Conservation (phyloP, 2,113 vertebrate genomes). For the Monopterus albus region DNA sequence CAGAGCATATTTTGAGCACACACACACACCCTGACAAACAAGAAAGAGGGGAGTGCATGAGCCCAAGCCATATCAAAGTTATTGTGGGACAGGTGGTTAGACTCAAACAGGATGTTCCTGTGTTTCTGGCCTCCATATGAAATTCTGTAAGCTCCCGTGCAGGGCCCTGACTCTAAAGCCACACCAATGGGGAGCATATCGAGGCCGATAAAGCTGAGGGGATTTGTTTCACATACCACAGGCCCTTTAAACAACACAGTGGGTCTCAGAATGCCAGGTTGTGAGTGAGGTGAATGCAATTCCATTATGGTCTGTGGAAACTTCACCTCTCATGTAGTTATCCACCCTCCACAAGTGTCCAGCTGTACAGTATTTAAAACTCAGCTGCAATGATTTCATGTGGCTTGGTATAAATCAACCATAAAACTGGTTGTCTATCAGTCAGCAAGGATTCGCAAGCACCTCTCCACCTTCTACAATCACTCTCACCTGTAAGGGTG, state of each 20-base stretch:
- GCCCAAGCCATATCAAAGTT: constrained; percentile 70
- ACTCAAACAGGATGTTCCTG: constrained; percentile 81
- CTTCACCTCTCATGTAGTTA: constrained; percentile 18
- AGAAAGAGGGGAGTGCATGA: constrained; percentile 38
- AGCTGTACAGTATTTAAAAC: constrained; percentile 8
- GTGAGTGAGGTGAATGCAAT: constrained; percentile 58
- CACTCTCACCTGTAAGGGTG: constrained; percentile 42
- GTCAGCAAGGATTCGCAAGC: constrained; percentile 32
- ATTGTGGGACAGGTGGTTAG: constrained; percentile 65
- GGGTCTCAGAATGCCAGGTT: constrained; percentile 66
- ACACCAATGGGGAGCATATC: constrained; percentile 68
- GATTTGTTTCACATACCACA: constrained; percentile 86
- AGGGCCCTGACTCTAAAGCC: constrained; percentile 69
- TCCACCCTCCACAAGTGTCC: constrained; percentile 1
- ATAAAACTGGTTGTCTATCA: constrained; percentile 33
- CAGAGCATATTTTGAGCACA: constrained; percentile 23
- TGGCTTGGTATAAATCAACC: constrained; percentile 14
- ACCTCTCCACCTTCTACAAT: constrained; percentile 28
- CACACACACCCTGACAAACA: constrained; percentile 51
- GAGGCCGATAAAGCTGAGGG: constrained; percentile 78
- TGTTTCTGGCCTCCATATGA: constrained; percentile 81
- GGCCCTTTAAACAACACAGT: constrained; percentile 78
- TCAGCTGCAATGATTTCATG: constrained; percentile 23
- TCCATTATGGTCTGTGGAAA: constrained; percentile 29
- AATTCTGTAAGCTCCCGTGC: constrained; percentile 80